These are phyloP conservation scores for Rotaria macrura DNA, from an alignment of 2,888 invertebrate species.

Conservation along the genomic window DNA sequence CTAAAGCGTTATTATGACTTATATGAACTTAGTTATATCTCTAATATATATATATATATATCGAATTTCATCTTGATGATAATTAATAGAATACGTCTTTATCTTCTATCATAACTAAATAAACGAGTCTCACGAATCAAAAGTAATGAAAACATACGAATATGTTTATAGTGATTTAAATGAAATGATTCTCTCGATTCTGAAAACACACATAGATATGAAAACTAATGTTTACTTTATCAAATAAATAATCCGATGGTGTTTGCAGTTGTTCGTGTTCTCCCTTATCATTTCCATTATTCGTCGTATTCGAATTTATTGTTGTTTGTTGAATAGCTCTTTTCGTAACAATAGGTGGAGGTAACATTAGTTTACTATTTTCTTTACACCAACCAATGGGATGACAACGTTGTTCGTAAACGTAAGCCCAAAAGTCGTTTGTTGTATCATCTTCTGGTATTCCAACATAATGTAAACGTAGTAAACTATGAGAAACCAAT, in stretches of 20 bases:
- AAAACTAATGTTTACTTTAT: not conserved
- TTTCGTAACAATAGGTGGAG: not conserved
- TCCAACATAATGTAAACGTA: not conserved
- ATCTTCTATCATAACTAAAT: too few species aligned
- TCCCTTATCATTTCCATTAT: not conserved
- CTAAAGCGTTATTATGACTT: too few species aligned
- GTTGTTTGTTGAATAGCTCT: not conserved
- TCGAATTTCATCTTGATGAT: too few species aligned
- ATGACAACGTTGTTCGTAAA: not conserved
- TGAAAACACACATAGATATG: too few species aligned
- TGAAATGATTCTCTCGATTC: too few species aligned
- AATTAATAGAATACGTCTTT: too few species aligned
- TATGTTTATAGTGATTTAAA: too few species aligned
- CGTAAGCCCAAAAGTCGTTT: not conserved
- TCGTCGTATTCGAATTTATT: not conserved
- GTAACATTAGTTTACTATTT: constrained; percentile 14
- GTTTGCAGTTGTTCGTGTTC: not conserved
- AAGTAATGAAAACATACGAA: too few species aligned
- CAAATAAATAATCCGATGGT: not conserved
- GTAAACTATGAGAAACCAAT: not conserved
- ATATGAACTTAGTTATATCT: too few species aligned
- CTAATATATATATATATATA: too few species aligned
- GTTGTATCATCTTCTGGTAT: not conserved
- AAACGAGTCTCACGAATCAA: too few species aligned
- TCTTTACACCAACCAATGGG: not conserved